Evolutionary conservation across 2,113 vertebrate species (phyloP), one percentile per base, ranked within the genome.

Genomic region (Podarcis cretensis): DNA sequence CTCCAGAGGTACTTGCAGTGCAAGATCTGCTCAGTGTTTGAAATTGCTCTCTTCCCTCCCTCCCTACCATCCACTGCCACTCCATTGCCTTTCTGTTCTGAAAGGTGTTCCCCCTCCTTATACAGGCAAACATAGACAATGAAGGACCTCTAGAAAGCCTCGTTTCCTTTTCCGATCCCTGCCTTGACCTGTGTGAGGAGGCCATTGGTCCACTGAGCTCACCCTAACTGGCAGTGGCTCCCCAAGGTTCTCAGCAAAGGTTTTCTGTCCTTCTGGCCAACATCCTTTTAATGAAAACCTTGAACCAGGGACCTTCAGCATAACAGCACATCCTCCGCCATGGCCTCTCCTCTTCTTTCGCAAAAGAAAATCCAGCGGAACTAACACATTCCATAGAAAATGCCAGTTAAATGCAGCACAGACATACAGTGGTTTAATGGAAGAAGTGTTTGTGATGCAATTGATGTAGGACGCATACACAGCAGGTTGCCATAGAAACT

Each of bases 401-500:
- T 83, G 65, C 14, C 27, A 69, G 81, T 48, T 3, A 43, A 83
- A 77, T 66, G 59, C 57, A 65, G 35, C 25, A 35, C 13, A 35
- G 23, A 4, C 48, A 85, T 74, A 32, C 25, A 0, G 5, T 9
- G 66, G 78, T 91, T n/a, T 71, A 81, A 69, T 40, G 68, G 54
- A 65, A 75, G 86, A 65, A 25, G 59, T 25, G 43, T 48, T 76
- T 83, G 71, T 32, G 35, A 65, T 83, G 87, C 80, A 82, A 6
- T 63, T 79, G 43, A 30, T 54, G 69, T 71, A 32, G 25, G 37
- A 30, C 54, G 18, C 18, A 30, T 5, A 2, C 68, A 40, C 12
- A 77, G 14, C 30, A 10, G 30, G 76, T 54, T 79, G 66, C 89
- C 18, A 20, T 65, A 76, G 86, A 73, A 92, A 59, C 27, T 86